A percentile compares a stretch with the other conserved stretches of the same genome.
Evolutionary conservation across 1,140 invertebrate species (phyloP).

Genomic region (Drepana arcuata): DNA sequence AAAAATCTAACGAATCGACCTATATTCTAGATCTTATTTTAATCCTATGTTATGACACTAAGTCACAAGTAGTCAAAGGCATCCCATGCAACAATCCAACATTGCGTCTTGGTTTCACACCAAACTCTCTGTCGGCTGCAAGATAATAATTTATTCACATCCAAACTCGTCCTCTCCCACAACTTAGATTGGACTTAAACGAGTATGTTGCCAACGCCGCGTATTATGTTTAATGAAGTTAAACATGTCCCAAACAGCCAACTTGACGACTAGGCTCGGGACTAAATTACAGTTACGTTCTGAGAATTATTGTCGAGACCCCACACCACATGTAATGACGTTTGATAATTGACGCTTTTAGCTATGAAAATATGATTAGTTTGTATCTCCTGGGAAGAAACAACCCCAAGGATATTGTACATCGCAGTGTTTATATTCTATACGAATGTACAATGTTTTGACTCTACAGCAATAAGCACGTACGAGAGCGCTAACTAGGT

Average conservation of each 20-base stretch:
- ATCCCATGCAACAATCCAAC: constrained; percentile 26
- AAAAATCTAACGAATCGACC: no score
- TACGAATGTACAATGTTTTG: neutral
- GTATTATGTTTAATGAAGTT: constrained; percentile 69
- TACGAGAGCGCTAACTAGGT: no score
- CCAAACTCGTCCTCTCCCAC: constrained; percentile 47
- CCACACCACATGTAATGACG: constrained; percentile 3
- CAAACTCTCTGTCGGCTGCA: constrained; percentile 41
- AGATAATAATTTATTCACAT: constrained; percentile 70
- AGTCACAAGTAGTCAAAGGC: no score
- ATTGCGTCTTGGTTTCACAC: constrained; percentile 25
- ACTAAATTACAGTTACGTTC: constrained; percentile 19
- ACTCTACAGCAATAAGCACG: neutral
- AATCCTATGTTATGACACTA: neutral
- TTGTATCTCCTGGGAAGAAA: constrained; percentile 4
- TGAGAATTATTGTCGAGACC: constrained; percentile 14
- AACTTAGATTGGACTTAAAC: constrained; percentile 71
- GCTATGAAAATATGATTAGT: constrained; percentile 5
- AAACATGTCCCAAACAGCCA: constrained; percentile 53
- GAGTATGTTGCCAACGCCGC: constrained; percentile 55
- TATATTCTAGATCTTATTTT: no score
- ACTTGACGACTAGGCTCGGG: constrained; percentile 27
- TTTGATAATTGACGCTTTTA: constrained; percentile 11
- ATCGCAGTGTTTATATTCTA: neutral
- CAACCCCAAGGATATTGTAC: neutral